Evolutionary conservation across 2,888 invertebrate genomes (phyloP).

Genomic region (Bellardia pandia): DNA sequence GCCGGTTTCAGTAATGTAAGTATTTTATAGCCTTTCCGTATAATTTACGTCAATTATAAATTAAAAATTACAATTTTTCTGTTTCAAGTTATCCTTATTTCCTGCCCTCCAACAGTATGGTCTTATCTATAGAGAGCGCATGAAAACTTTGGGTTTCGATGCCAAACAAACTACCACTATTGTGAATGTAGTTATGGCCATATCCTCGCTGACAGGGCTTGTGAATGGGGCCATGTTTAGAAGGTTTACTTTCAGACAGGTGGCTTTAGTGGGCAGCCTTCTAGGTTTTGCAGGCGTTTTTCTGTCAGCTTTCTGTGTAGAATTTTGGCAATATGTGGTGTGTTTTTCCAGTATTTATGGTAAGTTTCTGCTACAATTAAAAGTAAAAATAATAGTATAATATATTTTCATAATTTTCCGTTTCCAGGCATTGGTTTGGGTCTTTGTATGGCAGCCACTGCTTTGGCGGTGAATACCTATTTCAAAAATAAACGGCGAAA

Average conservation of each 20-base stretch:
- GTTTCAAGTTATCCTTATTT: constrained; percentile 87
- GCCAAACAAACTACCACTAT: constrained; percentile 89
- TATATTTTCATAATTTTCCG: not conserved
- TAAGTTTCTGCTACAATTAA: constrained; percentile 79
- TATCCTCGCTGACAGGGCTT: constrained; percentile 86
- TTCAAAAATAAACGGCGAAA: constrained; percentile 88
- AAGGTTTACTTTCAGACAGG: constrained; percentile 88
- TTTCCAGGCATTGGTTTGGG: constrained; percentile 85
- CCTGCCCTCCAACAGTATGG: constrained; percentile 90
- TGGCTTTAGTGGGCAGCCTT: constrained; percentile 87
- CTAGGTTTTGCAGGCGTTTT: constrained; percentile 86
- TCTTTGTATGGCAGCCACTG: constrained; percentile 88
- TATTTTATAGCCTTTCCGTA: constrained; percentile 72
- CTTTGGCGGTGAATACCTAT: constrained; percentile 90
- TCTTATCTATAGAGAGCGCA: constrained; percentile 88
- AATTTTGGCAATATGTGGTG: constrained; percentile 87
- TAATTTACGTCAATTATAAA: not conserved
- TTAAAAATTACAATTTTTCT: not conserved
- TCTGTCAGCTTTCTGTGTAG: constrained; percentile 87
- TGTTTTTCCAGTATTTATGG: constrained; percentile 89
- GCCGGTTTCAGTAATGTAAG: constrained; percentile 90
- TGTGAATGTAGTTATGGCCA: constrained; percentile 89
- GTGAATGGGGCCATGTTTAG: constrained; percentile 90
- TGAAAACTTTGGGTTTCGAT: constrained; percentile 86
- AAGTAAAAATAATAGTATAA: constrained; percentile 68